These are phyloP conservation scores for Teleopsis dalmanni DNA, from an alignment of 1,140 invertebrate genomes.

Conservation along the genomic window DNA sequence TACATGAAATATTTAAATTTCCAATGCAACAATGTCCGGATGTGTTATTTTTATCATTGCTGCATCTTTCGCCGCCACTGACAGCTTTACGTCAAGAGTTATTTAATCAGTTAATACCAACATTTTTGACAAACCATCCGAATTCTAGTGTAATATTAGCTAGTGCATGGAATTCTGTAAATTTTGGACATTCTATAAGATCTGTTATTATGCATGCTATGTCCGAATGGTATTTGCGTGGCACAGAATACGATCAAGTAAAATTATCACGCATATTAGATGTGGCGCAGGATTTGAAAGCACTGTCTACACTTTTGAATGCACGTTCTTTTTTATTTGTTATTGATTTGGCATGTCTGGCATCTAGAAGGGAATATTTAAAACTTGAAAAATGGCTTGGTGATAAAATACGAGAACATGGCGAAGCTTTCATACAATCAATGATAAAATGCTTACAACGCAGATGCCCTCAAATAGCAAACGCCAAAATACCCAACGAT, in stretches of 20 bases:
- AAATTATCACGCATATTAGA: constrained; percentile 90
- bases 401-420: constrained; percentile 94
- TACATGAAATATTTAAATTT: constrained; percentile 87
- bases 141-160: constrained; percentile 89
- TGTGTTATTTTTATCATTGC: constrained; percentile 75
- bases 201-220: constrained; percentile 91
- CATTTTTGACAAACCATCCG: constrained; percentile 89
- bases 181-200: constrained; percentile 56
- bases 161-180: constrained; percentile 83
- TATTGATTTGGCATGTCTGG: constrained; percentile 94
- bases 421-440: constrained; percentile 76
- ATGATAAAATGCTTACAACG: constrained; percentile 80
- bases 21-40: constrained; percentile 91
- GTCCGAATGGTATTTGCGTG: constrained; percentile 92
- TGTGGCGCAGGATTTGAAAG: constrained; percentile 95
- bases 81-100: constrained; percentile 75
- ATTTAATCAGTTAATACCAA: constrained; percentile 75
- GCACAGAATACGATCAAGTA: constrained; percentile 80
- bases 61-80: constrained; percentile 74
- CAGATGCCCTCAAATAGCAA: constrained; percentile 77
- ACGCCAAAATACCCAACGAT: constrained; percentile 69
- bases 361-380: constrained; percentile 90
- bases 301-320: constrained; percentile 86
- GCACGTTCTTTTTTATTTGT: constrained; percentile 90
- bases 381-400: constrained; percentile 98